A percentile compares a stretch with the other conserved stretches of the same genome.
Conservation (phyloP, 2,113 vertebrate species). For the Cariama cristata region DNA sequence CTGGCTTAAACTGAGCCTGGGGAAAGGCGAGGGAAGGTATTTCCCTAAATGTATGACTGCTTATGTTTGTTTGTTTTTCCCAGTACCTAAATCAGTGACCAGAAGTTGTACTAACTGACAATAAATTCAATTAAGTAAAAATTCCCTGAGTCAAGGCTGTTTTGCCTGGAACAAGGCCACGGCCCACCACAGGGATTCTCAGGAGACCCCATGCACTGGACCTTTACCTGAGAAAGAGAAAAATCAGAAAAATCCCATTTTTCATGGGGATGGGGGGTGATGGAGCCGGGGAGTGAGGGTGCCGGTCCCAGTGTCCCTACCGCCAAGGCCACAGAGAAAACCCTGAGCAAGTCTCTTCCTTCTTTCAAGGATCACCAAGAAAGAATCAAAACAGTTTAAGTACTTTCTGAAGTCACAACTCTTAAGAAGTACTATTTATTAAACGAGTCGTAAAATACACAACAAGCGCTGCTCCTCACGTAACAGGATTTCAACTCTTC, state of each 20-base stretch:
- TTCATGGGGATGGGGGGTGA: background rate
- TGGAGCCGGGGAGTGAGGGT: background rate
- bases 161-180: background rate
- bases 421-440: background rate
- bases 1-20: background rate
- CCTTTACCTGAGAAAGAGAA: background rate
- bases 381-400: background rate
- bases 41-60: background rate
- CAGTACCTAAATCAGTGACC: background rate
- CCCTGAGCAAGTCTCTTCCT: background rate
- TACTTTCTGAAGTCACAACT: background rate
- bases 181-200: rapidly evolving
- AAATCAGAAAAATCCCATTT: background rate
- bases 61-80: too few relatives aligned
- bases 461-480: background rate
- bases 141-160: background rate
- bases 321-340: background rate
- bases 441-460: background rate
- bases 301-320: background rate
- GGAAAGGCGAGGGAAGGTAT: background rate
- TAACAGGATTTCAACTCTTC: background rate
- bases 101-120: background rate
- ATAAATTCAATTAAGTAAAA: background rate
- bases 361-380: background rate
- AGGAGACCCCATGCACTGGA: rapidly evolving